Conservation (phyloP, 2,113 vertebrate genomes). For the Rana temporaria region DNA sequence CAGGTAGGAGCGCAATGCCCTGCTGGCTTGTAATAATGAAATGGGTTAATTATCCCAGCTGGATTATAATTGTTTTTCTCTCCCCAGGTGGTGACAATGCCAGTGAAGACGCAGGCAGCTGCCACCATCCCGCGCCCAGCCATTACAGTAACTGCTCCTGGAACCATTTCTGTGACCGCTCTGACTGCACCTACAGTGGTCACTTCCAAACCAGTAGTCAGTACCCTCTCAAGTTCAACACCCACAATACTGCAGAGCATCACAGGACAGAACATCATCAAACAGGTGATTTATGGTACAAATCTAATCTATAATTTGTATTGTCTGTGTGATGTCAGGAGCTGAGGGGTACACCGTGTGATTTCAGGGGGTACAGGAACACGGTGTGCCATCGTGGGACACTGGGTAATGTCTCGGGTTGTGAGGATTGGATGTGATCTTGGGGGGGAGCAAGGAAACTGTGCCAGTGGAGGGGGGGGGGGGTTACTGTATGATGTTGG, state of each 20-base stretch:
- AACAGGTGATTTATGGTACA: conserved; percentile 79
- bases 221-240: conserved; percentile 79
- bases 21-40: background rate
- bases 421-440: too few species aligned
- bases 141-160: conserved; percentile 63
- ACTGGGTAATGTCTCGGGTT: too few species aligned
- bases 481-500: background rate
- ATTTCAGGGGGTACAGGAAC: too few species aligned
- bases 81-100: conserved; percentile 84
- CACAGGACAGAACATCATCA: conserved; percentile 86
- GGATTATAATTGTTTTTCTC: conserved; percentile 59
- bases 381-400: too few species aligned
- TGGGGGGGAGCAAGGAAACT: background rate
- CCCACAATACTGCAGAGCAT: conserved; percentile 84
- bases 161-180: conserved; percentile 77
- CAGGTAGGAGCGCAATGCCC: conserved; percentile 75
- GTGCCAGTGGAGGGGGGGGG: background rate
- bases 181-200: conserved; percentile 74
- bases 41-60: background rate
- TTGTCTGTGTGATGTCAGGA: background rate
- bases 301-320: background rate
- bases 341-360: background rate
- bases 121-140: conserved; percentile 75
- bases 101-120: conserved; percentile 80
- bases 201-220: conserved; percentile 77